These are phyloP conservation scores for Hypomesus transpacificus DNA, from an alignment of 2,113 vertebrate genomes.

Conservation along the genomic window DNA sequence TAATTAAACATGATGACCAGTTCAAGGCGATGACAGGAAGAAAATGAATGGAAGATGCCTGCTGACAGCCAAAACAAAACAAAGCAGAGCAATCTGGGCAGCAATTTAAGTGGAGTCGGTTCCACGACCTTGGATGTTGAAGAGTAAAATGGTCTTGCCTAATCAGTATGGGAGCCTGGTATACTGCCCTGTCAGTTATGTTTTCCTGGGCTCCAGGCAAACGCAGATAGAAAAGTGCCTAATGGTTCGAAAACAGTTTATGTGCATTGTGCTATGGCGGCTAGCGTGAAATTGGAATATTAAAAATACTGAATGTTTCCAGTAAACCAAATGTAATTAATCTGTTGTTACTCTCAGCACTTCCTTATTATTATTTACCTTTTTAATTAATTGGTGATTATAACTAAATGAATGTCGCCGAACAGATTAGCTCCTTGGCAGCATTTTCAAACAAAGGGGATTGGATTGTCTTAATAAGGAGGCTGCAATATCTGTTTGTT, in stretches of 20 bases:
- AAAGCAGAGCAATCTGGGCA: conserved; percentile 15
- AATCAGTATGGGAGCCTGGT: conserved; percentile 24
- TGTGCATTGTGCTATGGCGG: conserved; percentile 9
- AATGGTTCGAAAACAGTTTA: conserved; percentile 9
- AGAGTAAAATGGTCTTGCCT: conserved; percentile 31
- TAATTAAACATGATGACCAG: conserved; percentile 50
- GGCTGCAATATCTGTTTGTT: no score
- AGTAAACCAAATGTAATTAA: neutral
- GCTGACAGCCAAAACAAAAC: conserved; percentile 44
- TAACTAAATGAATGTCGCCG: conserved; percentile 5
- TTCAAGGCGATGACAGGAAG: conserved; percentile 24
- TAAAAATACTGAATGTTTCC: neutral
- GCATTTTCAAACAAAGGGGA: neutral
- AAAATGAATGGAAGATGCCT: conserved; percentile 33
- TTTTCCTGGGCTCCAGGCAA: conserved; percentile 4
- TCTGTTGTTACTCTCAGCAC: neutral
- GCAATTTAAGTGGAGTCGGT: conserved; percentile 21
- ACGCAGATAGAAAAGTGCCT: conserved; percentile 11
- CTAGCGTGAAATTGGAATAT: neutral
- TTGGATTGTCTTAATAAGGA: no score
- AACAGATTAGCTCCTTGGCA: conserved; percentile 34
- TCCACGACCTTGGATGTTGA: conserved; percentile 47
- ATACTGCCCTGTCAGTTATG: conserved; percentile 14
- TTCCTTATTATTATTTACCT: neutral
- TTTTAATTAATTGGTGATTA: conserved; percentile 36